phyloP scores from a whole-genome alignment of 2,888 invertebrate genomes.

The Sminthurides aquaticus region DNA sequence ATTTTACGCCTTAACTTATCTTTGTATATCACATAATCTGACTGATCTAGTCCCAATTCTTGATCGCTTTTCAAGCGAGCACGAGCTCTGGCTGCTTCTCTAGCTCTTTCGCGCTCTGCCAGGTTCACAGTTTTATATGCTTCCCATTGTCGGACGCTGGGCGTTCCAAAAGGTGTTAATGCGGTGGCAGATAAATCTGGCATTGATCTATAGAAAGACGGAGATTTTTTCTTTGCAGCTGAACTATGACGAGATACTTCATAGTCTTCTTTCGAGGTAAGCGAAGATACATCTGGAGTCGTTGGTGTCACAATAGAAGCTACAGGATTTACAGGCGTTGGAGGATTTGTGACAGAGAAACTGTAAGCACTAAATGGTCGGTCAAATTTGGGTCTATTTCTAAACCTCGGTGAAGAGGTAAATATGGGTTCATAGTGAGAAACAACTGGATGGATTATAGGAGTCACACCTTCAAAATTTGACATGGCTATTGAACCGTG shows the following conservation, averaged over 20 bases:
- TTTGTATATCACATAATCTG: slow-evolving; percentile 40
- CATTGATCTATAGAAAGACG: slow-evolving; percentile 40
- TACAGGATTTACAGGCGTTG: slow-evolving; percentile 34
- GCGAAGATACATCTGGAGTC: slow-evolving; percentile 17
- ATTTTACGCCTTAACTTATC: slow-evolving; percentile 44
- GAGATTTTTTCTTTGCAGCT: slow-evolving; percentile 15
- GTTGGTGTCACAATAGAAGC: slow-evolving; percentile 18
- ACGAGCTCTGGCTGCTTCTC: slow-evolving; percentile 57
- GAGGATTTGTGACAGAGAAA: slow-evolving; percentile 38
- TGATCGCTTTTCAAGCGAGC: slow-evolving; percentile 64
- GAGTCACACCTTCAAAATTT: not conserved
- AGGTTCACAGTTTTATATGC: slow-evolving; percentile 43
- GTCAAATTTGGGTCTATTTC: slow-evolving; percentile 34
- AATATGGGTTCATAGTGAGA: slow-evolving; percentile 36
- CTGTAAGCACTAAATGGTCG: slow-evolving; percentile 29
- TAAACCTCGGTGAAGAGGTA: slow-evolving; percentile 33
- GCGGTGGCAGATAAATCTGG: slow-evolving; percentile 29
- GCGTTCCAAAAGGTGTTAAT: slow-evolving; percentile 22
- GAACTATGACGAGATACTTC: not conserved
- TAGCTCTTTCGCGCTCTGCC: slow-evolving; percentile 52
- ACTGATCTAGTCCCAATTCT: slow-evolving; percentile 54
- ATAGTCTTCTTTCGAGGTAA: not conserved
- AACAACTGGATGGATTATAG: not conserved
- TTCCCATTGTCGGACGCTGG: slow-evolving; percentile 30
- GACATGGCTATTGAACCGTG: not conserved